Evolutionary conservation across 2,797 vertebrate species (phyloP).

Genomic region (Phaenicophaeus curvirostris): DNA sequence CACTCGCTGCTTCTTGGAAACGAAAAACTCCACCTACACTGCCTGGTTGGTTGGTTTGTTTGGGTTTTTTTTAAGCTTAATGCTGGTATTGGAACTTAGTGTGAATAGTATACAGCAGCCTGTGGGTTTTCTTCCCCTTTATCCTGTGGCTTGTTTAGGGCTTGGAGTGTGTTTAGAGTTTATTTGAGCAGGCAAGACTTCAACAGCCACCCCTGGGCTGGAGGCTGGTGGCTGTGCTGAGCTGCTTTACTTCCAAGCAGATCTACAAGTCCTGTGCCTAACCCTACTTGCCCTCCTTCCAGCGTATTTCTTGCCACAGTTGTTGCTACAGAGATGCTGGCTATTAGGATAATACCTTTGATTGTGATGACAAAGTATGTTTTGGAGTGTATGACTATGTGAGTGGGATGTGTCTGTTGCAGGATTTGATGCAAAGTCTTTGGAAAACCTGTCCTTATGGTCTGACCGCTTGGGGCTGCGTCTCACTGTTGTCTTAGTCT

Average conservation of each 20-base stretch:
- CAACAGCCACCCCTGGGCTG: not conserved
- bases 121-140: not conserved
- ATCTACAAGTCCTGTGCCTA: not conserved
- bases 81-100: not conserved
- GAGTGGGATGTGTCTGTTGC: not conserved
- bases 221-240: not conserved
- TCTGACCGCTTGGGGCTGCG: not conserved
- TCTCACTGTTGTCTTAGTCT: fast-evolving
- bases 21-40: not conserved
- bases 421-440: not conserved
- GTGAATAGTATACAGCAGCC: not conserved
- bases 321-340: not conserved
- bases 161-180: not conserved
- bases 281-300: not conserved
- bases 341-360: not conserved
- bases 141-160: not conserved
- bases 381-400: not conserved
- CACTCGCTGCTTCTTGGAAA: slow-evolving; percentile 36
- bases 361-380: not conserved
- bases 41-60: not conserved
- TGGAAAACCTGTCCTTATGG: not conserved
- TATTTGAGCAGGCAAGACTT: not conserved
- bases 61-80: not conserved
- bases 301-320: not conserved
- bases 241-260: not conserved